Evolutionary conservation across 2,113 vertebrate species (phyloP).

Genomic region (Lasiurus cinereus): DNA sequence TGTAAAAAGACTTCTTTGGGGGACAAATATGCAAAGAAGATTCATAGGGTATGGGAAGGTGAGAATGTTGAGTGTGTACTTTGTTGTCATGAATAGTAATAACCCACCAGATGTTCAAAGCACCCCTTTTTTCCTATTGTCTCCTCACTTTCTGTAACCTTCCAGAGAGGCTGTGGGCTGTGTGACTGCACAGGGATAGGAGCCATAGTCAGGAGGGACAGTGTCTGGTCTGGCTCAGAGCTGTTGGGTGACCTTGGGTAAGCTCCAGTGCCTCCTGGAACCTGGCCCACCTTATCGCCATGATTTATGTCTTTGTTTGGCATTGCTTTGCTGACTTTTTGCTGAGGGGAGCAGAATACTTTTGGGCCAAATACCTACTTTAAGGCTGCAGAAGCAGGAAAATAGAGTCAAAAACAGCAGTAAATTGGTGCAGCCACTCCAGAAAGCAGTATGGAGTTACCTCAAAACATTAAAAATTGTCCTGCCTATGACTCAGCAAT

Average conservation of each 20-base stretch:
- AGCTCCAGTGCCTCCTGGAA: slow-evolving; percentile 14
- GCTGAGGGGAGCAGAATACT: neutral
- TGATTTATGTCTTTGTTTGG: slow-evolving; percentile 57
- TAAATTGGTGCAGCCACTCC: neutral
- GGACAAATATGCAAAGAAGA: neutral
- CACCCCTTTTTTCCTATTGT: neutral
- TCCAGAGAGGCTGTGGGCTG: neutral
- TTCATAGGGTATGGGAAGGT: too few species aligned
- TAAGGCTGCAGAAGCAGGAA: neutral
- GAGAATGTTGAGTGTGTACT: neutral
- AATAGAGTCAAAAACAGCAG: neutral
- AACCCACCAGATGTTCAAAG: neutral
- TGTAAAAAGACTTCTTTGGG: neutral
- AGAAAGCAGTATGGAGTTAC: neutral
- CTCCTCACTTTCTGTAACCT: neutral
- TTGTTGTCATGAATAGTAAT: neutral
- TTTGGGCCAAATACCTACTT: neutral
- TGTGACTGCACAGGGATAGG: neutral
- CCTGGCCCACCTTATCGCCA: neutral
- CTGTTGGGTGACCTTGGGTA: slow-evolving; percentile 38
- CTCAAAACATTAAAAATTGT: neutral
- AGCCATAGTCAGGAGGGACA: neutral
- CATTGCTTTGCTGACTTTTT: neutral
- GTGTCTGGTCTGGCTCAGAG: neutral
- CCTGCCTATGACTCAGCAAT: neutral